Base-by-base conservation (phyloP, 2,888 invertebrate species). In the Arrhopalites spinosus region DNA sequence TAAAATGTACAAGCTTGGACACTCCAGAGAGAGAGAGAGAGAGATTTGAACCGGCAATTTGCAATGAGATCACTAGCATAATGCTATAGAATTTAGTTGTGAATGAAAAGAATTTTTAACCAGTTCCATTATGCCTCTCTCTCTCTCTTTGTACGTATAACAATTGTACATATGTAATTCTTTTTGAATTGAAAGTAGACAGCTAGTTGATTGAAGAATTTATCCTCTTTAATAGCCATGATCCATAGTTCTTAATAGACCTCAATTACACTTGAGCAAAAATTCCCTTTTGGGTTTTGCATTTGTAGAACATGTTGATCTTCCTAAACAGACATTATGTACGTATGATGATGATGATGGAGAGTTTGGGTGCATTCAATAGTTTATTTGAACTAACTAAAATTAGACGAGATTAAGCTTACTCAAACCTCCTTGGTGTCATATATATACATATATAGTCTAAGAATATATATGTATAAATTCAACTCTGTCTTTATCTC, bases 331-430 rank as follows among this genome's bases (percentile, higher is more conserved):
- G 50, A 45, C 45, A 11, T 11, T 45, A 45, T 45, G 45, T 45
- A 45, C 15, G 45, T 45, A 45, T 45, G 15, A 45, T 45, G 15
- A 15, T 72, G 27, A 61, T 23, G 23, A 25, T 30, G 27, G 25
- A 59, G 30, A 73, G 73, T 50, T 64, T 47, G 56, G 59, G 45
- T 56, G 56, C 27, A 43, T 43, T 17, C 27, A 59, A 67, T 56
- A 66, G 73, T 67, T 56, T 70, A 70, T 77, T 72, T 67, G 56
- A 27, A 67, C 67, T 72, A 63, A 77, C 77, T 77, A 77, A 72
- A 74, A 74, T 77, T 77, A 77, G 77, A 77, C 68, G 30, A 68
- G 74, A 74, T 73, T 69, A 20, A 36, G 7, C 66, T 27, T 30
- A 13, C 29, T 59, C 27, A 1, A 17, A 5, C 11, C 30, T 63